Evolutionary conservation across 2,888 invertebrate genomes (phyloP), one percentile per base, ranked within the genome.

Genomic region (Caenorhabditis sp.): DNA sequence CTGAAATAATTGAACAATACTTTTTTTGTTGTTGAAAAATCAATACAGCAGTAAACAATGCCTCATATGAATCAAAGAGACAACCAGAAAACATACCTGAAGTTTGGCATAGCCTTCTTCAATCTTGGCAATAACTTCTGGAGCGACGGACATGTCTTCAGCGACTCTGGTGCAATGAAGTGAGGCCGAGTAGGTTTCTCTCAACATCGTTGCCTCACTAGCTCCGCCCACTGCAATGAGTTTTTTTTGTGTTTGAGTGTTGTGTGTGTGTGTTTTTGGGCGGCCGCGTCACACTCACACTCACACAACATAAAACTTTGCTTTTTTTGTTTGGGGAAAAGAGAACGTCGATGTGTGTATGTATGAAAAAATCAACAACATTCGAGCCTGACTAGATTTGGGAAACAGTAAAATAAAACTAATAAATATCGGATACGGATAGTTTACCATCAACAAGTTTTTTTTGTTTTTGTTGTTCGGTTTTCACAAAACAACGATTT

Each of bases 31-130:
- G n/a, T 51, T 1, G 26, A 55, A 19, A 3, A 55, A 55, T 14
- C 14, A 21, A 55, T 14, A 26, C 5, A 21, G 36, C 5, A 31
- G 3, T 12, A 36, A 50, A 50, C 17, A 50, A 17, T 5, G 5
- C 50, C n/a, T n/a, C n/a, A n/a, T 50, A 31, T 31, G 31, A 31
- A 31, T 31, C 4, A 31, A 31, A 31, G 5, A 19, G 3, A 14
- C 4, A 12, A 26, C 4, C 6, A 23, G 5, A 55, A 12, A 43
- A 65, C 74, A 53, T 53, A 82, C 83, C 80, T 85, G 85, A 58
- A 86, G 81, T 76, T 85, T 86, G 77, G 77, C 79, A 77, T 77
- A 86, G 63, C 82, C 86, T 62, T 83, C 84, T 72, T 86, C 86
- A 65, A 84, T 83, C 76, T 84, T 83, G 69, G 72, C 69, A 67